Evolutionary conservation across 2,797 vertebrate species (phyloP).

Genomic region (Gallinago solitaria): DNA sequence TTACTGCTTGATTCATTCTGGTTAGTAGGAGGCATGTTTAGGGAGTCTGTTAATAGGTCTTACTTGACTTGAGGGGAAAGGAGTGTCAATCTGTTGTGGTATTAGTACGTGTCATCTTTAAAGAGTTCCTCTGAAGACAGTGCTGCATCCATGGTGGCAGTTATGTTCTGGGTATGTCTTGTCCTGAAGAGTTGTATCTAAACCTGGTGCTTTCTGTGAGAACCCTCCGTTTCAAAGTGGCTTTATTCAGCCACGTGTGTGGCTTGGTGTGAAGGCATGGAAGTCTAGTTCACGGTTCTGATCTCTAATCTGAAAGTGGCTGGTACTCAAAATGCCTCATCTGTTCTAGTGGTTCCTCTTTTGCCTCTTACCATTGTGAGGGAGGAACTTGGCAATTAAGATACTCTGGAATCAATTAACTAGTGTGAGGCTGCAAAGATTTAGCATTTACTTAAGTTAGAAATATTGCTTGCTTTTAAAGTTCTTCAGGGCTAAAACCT

Average conservation of each 20-base stretch:
- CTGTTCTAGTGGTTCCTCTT: neutral
- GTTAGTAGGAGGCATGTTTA: neutral
- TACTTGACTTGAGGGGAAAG: neutral
- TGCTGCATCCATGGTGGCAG: rapidly evolving
- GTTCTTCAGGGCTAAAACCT: neutral
- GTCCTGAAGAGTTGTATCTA: neutral
- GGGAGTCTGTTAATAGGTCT: neutral
- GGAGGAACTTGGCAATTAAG: neutral
- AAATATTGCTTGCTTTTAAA: neutral
- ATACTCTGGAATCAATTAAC: neutral
- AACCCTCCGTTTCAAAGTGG: neutral
- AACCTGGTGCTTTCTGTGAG: neutral
- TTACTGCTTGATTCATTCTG: neutral
- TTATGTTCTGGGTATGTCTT: neutral
- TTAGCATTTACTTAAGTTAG: neutral
- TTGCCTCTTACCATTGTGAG: neutral
- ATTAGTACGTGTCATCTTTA: neutral
- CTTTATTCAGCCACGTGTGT: too few relatives aligned
- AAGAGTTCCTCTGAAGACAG: neutral
- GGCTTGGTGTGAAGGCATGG: too few relatives aligned
- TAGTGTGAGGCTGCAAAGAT: neutral
- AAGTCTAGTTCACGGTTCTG: too few relatives aligned
- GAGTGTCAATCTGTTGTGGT: neutral
- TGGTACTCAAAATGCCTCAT: neutral
- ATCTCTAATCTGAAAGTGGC: too few relatives aligned